phyloP scores from a whole-genome alignment of 2,888 invertebrate species.

The Morpho achilles region DNA sequence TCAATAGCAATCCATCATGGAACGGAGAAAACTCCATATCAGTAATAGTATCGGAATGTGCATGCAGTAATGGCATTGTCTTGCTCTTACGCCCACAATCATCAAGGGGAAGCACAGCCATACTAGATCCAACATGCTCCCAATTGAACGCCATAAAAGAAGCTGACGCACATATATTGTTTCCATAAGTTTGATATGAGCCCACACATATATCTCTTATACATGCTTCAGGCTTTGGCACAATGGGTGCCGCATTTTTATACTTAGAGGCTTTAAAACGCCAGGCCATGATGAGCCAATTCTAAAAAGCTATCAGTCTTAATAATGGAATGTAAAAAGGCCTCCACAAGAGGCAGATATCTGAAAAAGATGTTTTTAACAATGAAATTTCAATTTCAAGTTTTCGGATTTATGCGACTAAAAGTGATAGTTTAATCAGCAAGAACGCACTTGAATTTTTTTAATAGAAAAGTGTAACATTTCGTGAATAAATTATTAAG shows the following conservation, averaged over 20 bases:
- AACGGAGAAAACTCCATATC: conserved; percentile 98
- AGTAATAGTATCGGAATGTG: conserved; percentile 93
- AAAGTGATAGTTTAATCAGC: conserved; percentile 1
- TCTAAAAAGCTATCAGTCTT: conserved; percentile 65
- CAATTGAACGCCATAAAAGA: conserved; percentile 97
- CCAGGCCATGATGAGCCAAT: conserved; percentile 87
- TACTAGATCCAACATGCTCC: conserved; percentile 94
- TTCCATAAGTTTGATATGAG: conserved; percentile 95
- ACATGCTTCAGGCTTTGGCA: conserved; percentile 96
- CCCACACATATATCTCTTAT: conserved; percentile 94
- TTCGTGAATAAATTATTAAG: conserved; percentile 9
- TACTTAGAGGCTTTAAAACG: conserved; percentile 98
- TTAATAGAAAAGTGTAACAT: conserved; percentile 5
- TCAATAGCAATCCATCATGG: conserved; percentile 94
- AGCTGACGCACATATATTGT: conserved; percentile 95
- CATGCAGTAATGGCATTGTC: conserved; percentile 91
- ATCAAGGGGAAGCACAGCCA: conserved; percentile 92
- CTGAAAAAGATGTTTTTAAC: conserved; percentile 39
- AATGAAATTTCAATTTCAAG: neutral
- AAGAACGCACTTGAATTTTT: conserved; percentile 1
- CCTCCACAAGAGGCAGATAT: conserved; percentile 33
- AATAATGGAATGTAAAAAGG: conserved; percentile 62
- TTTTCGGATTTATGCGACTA: neutral
- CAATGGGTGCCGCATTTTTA: conserved; percentile 97
- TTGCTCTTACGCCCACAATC: conserved; percentile 94